Conservation (phyloP, 2,797 vertebrate genomes). For the Falco naumanni region DNA sequence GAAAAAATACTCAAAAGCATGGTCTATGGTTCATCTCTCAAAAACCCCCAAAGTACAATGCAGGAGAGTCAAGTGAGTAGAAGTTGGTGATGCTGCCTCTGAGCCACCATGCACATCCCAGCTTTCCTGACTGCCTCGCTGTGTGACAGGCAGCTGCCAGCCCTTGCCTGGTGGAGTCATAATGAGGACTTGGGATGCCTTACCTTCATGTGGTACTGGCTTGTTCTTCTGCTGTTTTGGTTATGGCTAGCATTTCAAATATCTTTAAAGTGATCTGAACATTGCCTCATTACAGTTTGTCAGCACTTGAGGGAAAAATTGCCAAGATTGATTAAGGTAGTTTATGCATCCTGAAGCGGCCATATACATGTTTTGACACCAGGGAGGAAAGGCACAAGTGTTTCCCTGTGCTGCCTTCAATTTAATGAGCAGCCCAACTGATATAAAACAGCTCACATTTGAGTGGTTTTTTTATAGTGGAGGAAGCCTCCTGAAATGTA, state of each 20-base stretch:
- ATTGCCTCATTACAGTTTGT: constrained; percentile 26
- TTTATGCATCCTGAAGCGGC: constrained; percentile 56
- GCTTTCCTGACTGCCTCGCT: background rate
- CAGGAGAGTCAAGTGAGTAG: background rate
- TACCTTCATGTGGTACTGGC: background rate
- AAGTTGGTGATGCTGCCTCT: background rate
- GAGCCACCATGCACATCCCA: background rate
- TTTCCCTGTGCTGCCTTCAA: constrained; percentile 24
- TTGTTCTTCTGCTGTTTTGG: constrained; percentile 35
- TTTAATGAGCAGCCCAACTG: constrained; percentile 16
- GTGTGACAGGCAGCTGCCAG: constrained; percentile 15
- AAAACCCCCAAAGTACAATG: rapidly evolving
- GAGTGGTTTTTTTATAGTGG: background rate
- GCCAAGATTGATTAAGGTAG: constrained; percentile 17
- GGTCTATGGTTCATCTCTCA: background rate
- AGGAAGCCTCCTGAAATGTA: constrained; percentile 7
- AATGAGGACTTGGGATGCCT: background rate
- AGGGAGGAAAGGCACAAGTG: constrained; percentile 4
- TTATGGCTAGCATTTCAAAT: constrained; percentile 41
- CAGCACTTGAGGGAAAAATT: constrained; percentile 22
- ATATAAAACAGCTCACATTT: background rate
- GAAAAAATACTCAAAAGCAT: background rate
- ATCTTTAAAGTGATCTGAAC: background rate
- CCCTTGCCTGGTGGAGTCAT: constrained; percentile 18
- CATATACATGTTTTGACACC: background rate